Evolutionary conservation across 1,140 invertebrate species (phyloP).

Genomic region (Trypoxylus dichotomus): DNA sequence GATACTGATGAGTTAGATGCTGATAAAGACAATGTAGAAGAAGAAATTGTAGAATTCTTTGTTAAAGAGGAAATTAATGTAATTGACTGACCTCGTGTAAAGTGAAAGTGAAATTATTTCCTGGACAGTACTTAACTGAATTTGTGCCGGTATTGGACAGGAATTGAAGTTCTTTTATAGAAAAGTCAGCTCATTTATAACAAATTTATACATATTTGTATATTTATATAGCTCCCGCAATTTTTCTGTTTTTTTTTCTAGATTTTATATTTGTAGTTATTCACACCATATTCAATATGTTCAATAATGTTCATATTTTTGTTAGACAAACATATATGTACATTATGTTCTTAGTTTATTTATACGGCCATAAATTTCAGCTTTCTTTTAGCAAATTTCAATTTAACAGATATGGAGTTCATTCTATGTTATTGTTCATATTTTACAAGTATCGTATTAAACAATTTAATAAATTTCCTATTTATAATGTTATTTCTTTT

Average conservation of each 20-base stretch:
- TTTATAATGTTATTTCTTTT: not conserved
- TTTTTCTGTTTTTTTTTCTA: slow-evolving; percentile 6
- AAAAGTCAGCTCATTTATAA: slow-evolving; percentile 18
- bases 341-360: not conserved
- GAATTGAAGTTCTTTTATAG: not conserved
- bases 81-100: slow-evolving; percentile 7
- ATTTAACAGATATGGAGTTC: not conserved
- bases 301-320: not conserved
- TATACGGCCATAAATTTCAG: not conserved
- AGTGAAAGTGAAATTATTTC: slow-evolving; percentile 22
- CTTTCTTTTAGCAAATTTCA: not conserved
- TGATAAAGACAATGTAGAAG: slow-evolving; percentile 85
- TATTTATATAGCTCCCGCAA: not conserved
- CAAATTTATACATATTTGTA: slow-evolving; percentile 22
- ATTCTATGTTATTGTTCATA: not conserved
- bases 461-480: not conserved
- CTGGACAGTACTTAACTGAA: not conserved
- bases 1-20: slow-evolving; percentile 90
- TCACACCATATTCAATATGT: not conserved
- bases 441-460: not conserved
- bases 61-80: slow-evolving; percentile 89
- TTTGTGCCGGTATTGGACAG: not conserved
- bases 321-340: not conserved
- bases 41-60: slow-evolving; percentile 96
- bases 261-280: slow-evolving; percentile 15